These are phyloP conservation scores for Drosophila infuscata DNA, from an alignment of 2,888 invertebrate genomes.

Conservation along the genomic window DNA sequence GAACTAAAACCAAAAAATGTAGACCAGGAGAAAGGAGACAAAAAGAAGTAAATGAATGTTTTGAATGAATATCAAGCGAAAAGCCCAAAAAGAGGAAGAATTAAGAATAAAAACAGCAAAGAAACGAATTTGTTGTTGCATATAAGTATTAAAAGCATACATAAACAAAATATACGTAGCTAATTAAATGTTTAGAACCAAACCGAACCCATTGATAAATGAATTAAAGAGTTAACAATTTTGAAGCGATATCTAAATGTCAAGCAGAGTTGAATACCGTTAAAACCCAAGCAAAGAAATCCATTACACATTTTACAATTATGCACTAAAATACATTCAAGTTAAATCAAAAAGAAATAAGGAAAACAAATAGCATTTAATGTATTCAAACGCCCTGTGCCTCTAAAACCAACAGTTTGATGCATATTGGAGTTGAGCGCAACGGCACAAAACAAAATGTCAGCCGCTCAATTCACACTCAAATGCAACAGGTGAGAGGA, in stretches of 20 bases:
- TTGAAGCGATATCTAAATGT: constrained; percentile 35
- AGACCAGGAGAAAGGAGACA: constrained; percentile 28
- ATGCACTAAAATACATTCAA: constrained; percentile 33
- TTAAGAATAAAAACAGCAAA: constrained; percentile 28
- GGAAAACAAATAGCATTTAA: constrained; percentile 11
- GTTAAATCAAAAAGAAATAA: not conserved
- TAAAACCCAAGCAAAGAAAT: constrained; percentile 15
- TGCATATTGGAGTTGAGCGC: not conserved
- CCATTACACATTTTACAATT: constrained; percentile 37
- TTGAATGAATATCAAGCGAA: constrained; percentile 30
- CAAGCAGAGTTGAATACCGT: constrained; percentile 45
- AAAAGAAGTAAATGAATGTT: constrained; percentile 38
- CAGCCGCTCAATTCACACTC: constrained; percentile 1
- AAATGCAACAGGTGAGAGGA: not conserved
- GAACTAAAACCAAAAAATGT: constrained; percentile 19
- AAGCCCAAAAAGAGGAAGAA: constrained; percentile 2
- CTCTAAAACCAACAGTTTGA: not conserved
- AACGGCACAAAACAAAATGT: constrained; percentile 1
- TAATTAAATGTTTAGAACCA: constrained; percentile 74
- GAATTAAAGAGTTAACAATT: constrained; percentile 45
- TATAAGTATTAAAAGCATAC: constrained; percentile 52
- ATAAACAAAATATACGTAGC: constrained; percentile 51
- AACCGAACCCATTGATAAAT: constrained; percentile 39
- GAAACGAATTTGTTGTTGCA: constrained; percentile 73
- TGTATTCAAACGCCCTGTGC: constrained; percentile 19